Percentiles rank a stretch among this genome's conserved stretches.
phyloP scores from a whole-genome alignment of 23 tunicate genomes.

The Corella eumyota region DNA sequence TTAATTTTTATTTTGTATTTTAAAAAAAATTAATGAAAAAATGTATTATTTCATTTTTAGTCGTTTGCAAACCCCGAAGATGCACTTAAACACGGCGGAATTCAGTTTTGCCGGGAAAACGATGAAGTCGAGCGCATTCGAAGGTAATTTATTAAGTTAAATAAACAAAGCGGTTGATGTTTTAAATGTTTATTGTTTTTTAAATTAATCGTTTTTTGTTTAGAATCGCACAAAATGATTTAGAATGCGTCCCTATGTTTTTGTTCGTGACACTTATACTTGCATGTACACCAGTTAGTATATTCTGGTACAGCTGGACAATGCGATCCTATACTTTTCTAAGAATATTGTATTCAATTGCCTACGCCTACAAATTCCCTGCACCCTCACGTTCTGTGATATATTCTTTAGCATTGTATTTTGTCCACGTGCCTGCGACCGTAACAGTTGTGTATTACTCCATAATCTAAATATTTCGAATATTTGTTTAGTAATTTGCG shows the following conservation, averaged over 20 bases:
- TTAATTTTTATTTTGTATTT: no score
- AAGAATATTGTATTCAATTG: constrained; percentile 18
- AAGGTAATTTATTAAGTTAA: constrained; percentile 30
- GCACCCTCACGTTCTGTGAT: constrained; percentile 52
- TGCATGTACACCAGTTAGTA: constrained; percentile 18
- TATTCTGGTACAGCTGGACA: constrained; percentile 10
- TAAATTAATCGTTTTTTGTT: background rate
- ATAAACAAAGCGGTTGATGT: background rate
- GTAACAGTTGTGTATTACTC: no score
- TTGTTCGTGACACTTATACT: constrained; percentile 27
- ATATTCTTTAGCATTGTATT: constrained; percentile 29
- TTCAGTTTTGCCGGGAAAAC: constrained; percentile 12
- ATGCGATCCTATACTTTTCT: constrained; percentile 27
- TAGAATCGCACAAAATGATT: no score
- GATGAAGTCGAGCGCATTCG: constrained; percentile 42
- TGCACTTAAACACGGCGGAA: constrained; percentile 28
- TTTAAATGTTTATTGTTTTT: background rate
- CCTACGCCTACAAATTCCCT: constrained; percentile 18
- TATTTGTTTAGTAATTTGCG: no score
- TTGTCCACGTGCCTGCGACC: constrained; percentile 36
- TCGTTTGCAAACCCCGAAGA: constrained; percentile 58
- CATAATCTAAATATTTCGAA: no score
- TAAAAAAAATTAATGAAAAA: background rate
- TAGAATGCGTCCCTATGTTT: constrained; percentile 35
- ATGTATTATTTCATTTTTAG: constrained; percentile 4